Conservation (phyloP, 35 echinoderm and acorn worm genomes). For the Ophiothrix spiculata region DNA sequence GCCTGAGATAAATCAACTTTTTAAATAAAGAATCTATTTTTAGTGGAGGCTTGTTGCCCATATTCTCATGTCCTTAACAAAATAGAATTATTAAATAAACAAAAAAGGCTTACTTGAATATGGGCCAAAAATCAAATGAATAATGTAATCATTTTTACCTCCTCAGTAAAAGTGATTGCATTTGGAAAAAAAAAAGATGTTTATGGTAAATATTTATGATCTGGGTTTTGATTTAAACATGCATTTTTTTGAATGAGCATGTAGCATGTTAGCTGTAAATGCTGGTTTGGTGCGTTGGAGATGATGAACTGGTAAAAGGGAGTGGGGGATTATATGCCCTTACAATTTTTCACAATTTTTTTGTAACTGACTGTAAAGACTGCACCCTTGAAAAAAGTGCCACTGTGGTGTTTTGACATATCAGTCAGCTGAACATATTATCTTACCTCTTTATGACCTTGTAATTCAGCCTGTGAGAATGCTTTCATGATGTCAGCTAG, state of each 20-base stretch:
- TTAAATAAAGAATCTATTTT: too few species aligned
- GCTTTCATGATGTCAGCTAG: constrained; percentile 81
- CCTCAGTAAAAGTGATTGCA: too few species aligned
- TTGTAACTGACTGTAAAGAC: background rate
- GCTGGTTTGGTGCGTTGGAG: background rate
- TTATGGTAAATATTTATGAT: too few species aligned
- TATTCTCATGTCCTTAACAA: too few species aligned
- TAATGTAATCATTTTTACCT: too few species aligned
- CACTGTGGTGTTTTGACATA: background rate
- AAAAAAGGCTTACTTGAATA: too few species aligned
- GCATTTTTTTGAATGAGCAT: background rate
- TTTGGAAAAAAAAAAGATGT: too few species aligned
- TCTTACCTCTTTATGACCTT: constrained; percentile 90
- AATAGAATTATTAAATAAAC: too few species aligned
- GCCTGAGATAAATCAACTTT: too few species aligned
- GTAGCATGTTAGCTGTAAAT: background rate
- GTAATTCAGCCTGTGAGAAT: constrained; percentile 69
- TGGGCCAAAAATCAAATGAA: too few species aligned
- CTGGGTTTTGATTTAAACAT: too few species aligned
- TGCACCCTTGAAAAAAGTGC: background rate
- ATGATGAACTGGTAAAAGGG: background rate
- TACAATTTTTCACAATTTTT: background rate
- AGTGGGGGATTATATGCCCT: background rate
- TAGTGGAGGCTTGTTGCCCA: too few species aligned
- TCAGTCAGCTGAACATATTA: background rate